Evolutionary conservation across 2,888 invertebrate genomes (phyloP).

Genomic region (Cybosia mesomella): DNA sequence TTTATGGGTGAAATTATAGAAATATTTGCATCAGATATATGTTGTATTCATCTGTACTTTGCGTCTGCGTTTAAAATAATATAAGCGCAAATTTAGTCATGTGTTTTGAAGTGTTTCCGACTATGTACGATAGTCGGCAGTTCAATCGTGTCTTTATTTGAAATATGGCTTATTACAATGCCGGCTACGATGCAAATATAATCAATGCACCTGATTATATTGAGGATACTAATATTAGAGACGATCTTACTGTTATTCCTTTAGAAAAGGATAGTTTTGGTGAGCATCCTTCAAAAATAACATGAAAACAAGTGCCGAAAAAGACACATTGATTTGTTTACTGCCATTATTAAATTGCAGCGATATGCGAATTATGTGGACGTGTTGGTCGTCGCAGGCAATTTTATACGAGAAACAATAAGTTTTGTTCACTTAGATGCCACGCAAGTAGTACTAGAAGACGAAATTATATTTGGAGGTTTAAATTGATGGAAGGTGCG

Average conservation of each 20-base stretch:
- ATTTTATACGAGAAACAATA: constrained; percentile 77
- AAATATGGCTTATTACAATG: constrained; percentile 79
- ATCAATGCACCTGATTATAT: constrained; percentile 55
- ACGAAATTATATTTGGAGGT: constrained; percentile 74
- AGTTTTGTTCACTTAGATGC: constrained; percentile 79
- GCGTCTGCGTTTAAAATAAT: constrained; percentile 17
- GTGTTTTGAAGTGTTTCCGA: constrained; percentile 75
- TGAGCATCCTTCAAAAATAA: constrained; percentile 73
- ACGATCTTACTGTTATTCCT: constrained; percentile 94
- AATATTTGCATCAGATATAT: not conserved
- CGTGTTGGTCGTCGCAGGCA: constrained; percentile 76
- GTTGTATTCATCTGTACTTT: not conserved
- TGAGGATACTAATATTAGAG: constrained; percentile 71
- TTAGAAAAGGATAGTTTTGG: constrained; percentile 96
- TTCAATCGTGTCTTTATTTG: constrained; percentile 55
- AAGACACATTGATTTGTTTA: constrained; percentile 17
- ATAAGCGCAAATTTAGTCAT: constrained; percentile 62
- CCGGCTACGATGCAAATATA: constrained; percentile 65
- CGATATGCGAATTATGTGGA: constrained; percentile 82
- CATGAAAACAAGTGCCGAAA: not conserved
- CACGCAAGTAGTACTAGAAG: constrained; percentile 65
- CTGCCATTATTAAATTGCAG: constrained; percentile 54
- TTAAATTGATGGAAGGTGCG: constrained; percentile 80
- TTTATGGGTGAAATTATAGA: not conserved
- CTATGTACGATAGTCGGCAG: constrained; percentile 57